Evolutionary conservation across 2,888 invertebrate genomes (phyloP), one percentile per base, ranked within the genome.

Genomic region (Tipula lateralis): DNA sequence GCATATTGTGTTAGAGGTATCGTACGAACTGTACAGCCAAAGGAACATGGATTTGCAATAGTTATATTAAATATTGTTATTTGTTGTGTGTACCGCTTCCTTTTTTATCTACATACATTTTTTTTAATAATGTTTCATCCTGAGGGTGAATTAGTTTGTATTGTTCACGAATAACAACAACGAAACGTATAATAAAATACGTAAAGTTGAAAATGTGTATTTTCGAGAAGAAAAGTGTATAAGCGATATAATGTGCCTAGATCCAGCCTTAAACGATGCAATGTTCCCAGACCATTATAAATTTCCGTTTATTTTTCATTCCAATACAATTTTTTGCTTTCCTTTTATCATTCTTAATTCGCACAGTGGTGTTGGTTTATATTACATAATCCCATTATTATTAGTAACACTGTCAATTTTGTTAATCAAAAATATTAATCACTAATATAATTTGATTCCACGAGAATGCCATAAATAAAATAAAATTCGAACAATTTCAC

Each of bases 351-450:
- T 66, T 66, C 66, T 66, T 66, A 66, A 44, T 44, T 44, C 44
- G 2, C 4, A 12, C 66, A 66, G 66, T 66, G 66, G 66, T 24
- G 66, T 66, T 66, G 66, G 1, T 24, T 66, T 66, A 9, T 13
- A 24, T 9, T 24, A 12, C 12, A 9, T 24, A 0, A 66, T 66
- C 19, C 66, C 9, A 66, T 66, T 9, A 66, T 66, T 66, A 66
- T 66, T 66, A 66, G 24, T 66, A 66, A 66, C 66, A 66, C 66
- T 66, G 66, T 66, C 66, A 66, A 66, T 66, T 66, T 66, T 66
- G 24, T 24, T 66, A 66, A 66, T 66, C 66, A 66, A 66, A 66
- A 66, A 66, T 66, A 66, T 66, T 66, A 66, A 66, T 66, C 66
- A 66, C 9, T 24, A 24, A 19, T 24, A 66, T 66, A 66, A 66